Evolutionary conservation across 2,113 vertebrate genomes (phyloP), one percentile per base, ranked within the genome.

Genomic region (Zosterops pallidus): DNA sequence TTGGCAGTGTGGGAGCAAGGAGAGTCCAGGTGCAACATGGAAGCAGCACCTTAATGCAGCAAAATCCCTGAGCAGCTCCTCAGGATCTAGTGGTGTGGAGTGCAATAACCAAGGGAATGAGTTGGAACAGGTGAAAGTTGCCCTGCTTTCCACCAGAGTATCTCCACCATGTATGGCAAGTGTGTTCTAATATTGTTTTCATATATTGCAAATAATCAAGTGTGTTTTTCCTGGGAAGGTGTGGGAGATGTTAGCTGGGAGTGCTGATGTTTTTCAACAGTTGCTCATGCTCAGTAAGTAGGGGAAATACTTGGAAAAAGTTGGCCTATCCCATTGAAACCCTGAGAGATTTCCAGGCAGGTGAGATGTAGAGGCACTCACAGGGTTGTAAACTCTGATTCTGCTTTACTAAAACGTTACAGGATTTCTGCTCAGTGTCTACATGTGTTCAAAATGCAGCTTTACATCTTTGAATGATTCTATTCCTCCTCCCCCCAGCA

Each of bases 351-450:
- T 64, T 55, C 44, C 56, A 71, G 37, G 22, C 67, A 57, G 70
- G 69, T 46, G 49, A 71, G 74, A 35, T 41, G 41, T 7, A 50
- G 78, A 70, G 37, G n/a, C 57, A 47, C 56, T 50, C 42, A 12
- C 1, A 8, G 76, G 37, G 7, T 15, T 57, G 28, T 31, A 63
- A 70, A 42, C 18, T 71, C 44, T 21, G 26, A 41, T 49, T 50
- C 35, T 41, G 26, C 62, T 3, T 16, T 41, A 29, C 55, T 35
- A 11, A 78, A 76, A 29, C 2, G 0, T 31, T 24, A 14, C 0
- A 6, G 56, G 41, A 15, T 31, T 71, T 60, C 22, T 37, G 16
- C 44, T 79, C 55, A 25, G 69, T 52, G 59, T 52, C 37, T 35
- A 4, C 18, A 0, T 0, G 0, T 19, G n/a, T 47, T 63, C 56